A percentile compares a stretch with the other conserved stretches of the same genome.
These are phyloP conservation scores for Otocyon megalotis DNA, from an alignment of 2,113 vertebrate genomes.

Conservation along the genomic window DNA sequence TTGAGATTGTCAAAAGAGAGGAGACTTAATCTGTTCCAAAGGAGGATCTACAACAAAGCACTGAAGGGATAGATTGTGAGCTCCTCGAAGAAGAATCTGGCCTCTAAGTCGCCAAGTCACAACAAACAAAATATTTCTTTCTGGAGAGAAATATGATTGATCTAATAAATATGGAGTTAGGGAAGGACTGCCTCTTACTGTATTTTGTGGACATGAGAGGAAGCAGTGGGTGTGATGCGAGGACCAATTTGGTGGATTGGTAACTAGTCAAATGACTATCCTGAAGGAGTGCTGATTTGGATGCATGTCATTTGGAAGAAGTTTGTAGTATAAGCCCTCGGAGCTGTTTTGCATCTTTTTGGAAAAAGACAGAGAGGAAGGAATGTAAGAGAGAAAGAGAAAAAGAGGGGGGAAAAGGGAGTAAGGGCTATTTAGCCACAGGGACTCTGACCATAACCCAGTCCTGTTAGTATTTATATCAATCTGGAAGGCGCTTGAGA, in stretches of 20 bases:
- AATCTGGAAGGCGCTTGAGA: conserved; percentile 41
- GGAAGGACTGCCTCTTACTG: neutral
- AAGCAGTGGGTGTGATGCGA: neutral
- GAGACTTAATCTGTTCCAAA: conserved; percentile 6
- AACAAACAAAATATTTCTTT: neutral
- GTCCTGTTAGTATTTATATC: neutral
- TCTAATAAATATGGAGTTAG: neutral
- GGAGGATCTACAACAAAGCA: neutral
- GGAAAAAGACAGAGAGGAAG: neutral
- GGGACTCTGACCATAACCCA: neutral
- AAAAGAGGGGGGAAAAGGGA: neutral
- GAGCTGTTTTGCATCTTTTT: conserved; percentile 22
- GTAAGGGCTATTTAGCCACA: neutral
- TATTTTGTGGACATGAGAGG: neutral
- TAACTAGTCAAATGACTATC: neutral
- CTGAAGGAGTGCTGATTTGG: neutral
- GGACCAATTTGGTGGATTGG: neutral
- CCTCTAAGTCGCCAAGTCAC: neutral
- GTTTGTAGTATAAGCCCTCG: neutral
- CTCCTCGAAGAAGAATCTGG: neutral
- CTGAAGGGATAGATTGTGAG: neutral
- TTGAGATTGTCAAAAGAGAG: neutral
- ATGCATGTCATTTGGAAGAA: neutral
- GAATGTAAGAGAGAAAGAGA: neutral
- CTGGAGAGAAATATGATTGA: neutral